phyloP scores from a whole-genome alignment of 53 echinoderm and acorn worm genomes.

The Paelopatides confundens region DNA sequence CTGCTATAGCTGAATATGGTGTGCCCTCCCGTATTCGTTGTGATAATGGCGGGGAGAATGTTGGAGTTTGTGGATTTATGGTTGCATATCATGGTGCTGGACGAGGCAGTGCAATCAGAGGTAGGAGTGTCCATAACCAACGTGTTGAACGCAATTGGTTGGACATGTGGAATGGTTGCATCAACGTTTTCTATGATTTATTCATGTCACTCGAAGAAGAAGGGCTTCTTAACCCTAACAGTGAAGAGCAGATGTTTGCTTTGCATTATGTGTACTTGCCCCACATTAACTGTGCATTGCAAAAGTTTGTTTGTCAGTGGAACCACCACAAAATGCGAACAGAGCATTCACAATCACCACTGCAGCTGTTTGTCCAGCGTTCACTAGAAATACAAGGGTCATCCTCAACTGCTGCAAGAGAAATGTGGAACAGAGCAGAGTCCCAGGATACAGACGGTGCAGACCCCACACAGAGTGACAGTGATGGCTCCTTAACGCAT shows the following conservation, averaged over 20 bases:
- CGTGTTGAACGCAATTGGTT: slow-evolving; percentile 66
- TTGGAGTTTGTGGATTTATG: slow-evolving; percentile 52
- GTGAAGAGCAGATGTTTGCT: not conserved
- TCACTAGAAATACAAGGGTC: not conserved
- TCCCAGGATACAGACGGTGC: not conserved
- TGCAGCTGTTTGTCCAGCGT: not conserved
- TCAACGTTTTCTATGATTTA: slow-evolving; percentile 1
- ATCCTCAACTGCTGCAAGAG: not conserved
- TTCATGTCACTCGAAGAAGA: not conserved
- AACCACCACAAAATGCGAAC: too few relatives aligned
- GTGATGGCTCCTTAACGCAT: not conserved
- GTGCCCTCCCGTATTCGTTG: slow-evolving; percentile 50
- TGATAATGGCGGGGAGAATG: slow-evolving; percentile 58
- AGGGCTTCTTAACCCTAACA: too few relatives aligned
- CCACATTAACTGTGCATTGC: not conserved
- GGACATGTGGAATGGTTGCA: too few relatives aligned
- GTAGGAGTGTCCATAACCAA: slow-evolving; percentile 60
- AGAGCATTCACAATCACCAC: not conserved
- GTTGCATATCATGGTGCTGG: slow-evolving; percentile 15
- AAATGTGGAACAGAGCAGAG: not conserved
- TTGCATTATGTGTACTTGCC: too few relatives aligned
- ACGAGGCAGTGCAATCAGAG: slow-evolving; percentile 51
- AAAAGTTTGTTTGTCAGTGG: not conserved
- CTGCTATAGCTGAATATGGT: slow-evolving; percentile 35
- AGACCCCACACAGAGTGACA: not conserved